Evolutionary conservation across 2,113 vertebrate genomes (phyloP).

Genomic region (Balaeniceps rex): DNA sequence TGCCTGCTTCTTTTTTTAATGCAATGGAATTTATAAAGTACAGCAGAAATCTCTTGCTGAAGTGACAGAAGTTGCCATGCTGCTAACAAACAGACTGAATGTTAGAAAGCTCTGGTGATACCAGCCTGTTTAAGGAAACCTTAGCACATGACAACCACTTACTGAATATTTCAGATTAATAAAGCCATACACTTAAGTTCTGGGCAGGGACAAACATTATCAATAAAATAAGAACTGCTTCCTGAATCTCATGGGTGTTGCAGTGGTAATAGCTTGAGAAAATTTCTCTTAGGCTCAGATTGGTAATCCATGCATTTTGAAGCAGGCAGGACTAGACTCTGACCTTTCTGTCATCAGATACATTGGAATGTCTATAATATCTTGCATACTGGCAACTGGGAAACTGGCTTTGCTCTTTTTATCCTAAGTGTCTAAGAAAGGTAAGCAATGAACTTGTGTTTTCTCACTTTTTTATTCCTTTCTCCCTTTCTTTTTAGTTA

Average conservation of each 20-base stretch:
- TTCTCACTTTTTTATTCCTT: not conserved
- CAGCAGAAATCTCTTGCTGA: constrained; percentile 23
- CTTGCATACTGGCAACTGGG: not conserved
- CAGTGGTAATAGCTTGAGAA: not conserved
- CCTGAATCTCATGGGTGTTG: not conserved
- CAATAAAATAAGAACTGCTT: not conserved
- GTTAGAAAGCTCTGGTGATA: constrained; percentile 12
- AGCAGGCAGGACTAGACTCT: not conserved
- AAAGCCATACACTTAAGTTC: not conserved
- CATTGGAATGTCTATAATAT: not conserved
- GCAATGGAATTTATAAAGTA: constrained; percentile 1
- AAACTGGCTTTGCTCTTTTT: not conserved
- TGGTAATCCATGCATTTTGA: not conserved
- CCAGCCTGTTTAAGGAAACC: constrained; percentile 30
- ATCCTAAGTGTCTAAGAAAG: not conserved
- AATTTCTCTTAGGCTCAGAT: not conserved
- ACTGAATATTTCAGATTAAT: constrained; percentile 47
- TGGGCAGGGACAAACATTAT: not conserved
- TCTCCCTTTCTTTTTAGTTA: not conserved
- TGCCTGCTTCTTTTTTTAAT: not conserved
- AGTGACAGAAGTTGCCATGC: constrained; percentile 26
- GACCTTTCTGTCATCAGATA: not conserved
- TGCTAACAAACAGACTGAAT: constrained; percentile 43
- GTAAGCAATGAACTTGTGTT: not conserved
- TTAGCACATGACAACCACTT: constrained; percentile 11